Evolutionary conservation across 2,113 vertebrate species (phyloP).

Genomic region (Nothocercus julius): DNA sequence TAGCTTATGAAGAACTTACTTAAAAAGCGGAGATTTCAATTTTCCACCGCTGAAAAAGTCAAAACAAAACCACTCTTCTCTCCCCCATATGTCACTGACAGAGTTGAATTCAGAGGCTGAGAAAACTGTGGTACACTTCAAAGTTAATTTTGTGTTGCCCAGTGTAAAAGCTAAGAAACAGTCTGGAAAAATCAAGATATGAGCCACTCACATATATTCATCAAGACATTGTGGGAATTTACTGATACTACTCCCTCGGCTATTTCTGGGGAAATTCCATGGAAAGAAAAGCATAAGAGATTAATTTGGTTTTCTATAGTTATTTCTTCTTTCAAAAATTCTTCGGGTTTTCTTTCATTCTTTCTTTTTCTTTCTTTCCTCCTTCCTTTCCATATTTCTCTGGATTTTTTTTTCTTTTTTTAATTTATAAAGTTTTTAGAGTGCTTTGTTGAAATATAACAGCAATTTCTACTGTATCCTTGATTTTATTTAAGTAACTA

Average conservation of each 20-base stretch:
- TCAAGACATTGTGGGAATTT: conserved; percentile 4
- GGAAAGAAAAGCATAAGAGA: neutral
- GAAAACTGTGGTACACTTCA: neutral
- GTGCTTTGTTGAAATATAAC: too few species aligned
- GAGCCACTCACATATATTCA: neutral
- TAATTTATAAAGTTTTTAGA: neutral
- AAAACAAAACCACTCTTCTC: neutral
- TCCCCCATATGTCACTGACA: neutral
- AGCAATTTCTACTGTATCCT: neutral
- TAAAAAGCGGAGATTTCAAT: neutral
- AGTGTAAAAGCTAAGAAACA: neutral
- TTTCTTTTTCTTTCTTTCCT: neutral
- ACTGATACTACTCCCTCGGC: neutral
- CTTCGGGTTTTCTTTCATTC: neutral
- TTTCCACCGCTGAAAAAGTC: neutral
- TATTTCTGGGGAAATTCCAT: conserved; percentile 20
- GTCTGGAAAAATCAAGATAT: neutral
- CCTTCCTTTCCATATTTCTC: neutral
- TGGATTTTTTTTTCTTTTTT: neutral
- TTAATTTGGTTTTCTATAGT: neutral
- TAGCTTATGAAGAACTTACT: neutral
- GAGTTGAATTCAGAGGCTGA: neutral
- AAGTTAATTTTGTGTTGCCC: neutral
- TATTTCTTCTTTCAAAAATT: neutral
- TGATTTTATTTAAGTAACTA: neutral